Percentiles rank a stretch among this genome's conserved stretches.
Evolutionary conservation across 2,888 invertebrate species (phyloP).

Genomic region (Tetropium fuscum): DNA sequence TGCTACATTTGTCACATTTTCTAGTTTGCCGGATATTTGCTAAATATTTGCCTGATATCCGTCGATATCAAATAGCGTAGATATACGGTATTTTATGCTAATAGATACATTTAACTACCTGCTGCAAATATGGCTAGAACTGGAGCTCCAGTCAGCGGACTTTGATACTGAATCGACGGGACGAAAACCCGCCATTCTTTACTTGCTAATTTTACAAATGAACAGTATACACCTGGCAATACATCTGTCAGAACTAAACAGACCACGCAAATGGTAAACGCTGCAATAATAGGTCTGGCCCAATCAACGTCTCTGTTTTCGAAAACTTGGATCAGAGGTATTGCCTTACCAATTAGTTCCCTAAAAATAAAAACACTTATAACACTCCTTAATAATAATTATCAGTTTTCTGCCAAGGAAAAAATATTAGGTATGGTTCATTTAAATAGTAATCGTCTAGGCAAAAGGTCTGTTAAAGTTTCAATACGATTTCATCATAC

Average conservation of each 20-base stretch:
- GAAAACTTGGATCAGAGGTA: slow-evolving; percentile 72
- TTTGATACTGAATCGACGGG: slow-evolving; percentile 72
- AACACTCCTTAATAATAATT: too few relatives aligned
- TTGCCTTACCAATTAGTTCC: slow-evolving; percentile 70
- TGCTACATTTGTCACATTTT: too few relatives aligned
- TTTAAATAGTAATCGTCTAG: too few relatives aligned
- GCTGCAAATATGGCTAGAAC: slow-evolving; percentile 74
- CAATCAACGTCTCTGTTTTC: slow-evolving; percentile 72
- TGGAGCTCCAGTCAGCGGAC: slow-evolving; percentile 72
- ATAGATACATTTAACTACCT: slow-evolving; percentile 61
- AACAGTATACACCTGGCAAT: slow-evolving; percentile 70
- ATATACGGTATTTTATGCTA: too few relatives aligned
- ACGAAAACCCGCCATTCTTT: slow-evolving; percentile 75
- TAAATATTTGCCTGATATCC: too few relatives aligned
- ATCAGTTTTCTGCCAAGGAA: too few relatives aligned
- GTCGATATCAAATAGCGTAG: not conserved
- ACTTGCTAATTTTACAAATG: slow-evolving; percentile 70
- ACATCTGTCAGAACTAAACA: slow-evolving; percentile 74
- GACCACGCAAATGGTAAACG: slow-evolving; percentile 71
- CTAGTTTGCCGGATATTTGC: too few relatives aligned
- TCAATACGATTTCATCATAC: too few relatives aligned
- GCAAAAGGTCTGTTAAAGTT: too few relatives aligned
- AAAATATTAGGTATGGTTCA: too few relatives aligned
- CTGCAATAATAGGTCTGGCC: slow-evolving; percentile 72
- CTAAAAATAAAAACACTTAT: slow-evolving; percentile 56